Evolutionary conservation across 2,113 vertebrate species (phyloP).

Genomic region (Gasterosteus nipponicus): DNA sequence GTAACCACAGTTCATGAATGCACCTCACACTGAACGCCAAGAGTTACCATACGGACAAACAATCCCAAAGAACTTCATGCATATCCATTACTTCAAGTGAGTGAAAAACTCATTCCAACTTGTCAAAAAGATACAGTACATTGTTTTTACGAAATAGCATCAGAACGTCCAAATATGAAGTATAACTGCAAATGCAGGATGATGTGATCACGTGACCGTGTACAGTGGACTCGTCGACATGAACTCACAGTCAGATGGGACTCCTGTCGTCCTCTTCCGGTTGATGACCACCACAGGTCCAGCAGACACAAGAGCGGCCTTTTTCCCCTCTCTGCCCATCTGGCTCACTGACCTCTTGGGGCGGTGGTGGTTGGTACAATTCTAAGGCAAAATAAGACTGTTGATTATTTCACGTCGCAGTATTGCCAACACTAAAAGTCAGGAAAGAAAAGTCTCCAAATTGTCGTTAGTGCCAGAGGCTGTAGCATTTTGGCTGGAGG

Average conservation of each 20-base stretch:
- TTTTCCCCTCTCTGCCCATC: background rate
- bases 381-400: slow-evolving; percentile 43
- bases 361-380: slow-evolving; percentile 48
- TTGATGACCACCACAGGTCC: slow-evolving; percentile 71
- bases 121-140: background rate
- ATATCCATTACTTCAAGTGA: background rate
- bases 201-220: background rate
- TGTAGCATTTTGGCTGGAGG: background rate
- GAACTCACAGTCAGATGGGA: slow-evolving; percentile 60
- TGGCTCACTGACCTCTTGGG: slow-evolving; percentile 37
- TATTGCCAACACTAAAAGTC: background rate
- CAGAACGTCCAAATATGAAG: background rate
- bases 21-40: background rate
- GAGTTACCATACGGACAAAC: background rate
- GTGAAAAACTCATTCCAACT: background rate
- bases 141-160: background rate
- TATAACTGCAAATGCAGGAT: background rate
- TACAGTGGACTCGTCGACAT: background rate
- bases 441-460: background rate
- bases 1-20: background rate
- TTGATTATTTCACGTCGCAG: background rate
- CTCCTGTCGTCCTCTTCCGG: background rate
- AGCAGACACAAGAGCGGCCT: slow-evolving; percentile 63
- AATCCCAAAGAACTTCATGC: background rate
- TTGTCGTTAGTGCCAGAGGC: background rate